Percentiles rank a stretch among this genome's conserved stretches.
phyloP scores from a whole-genome alignment of 1,140 invertebrate genomes.

The Trialeurodes vaporariorum region DNA sequence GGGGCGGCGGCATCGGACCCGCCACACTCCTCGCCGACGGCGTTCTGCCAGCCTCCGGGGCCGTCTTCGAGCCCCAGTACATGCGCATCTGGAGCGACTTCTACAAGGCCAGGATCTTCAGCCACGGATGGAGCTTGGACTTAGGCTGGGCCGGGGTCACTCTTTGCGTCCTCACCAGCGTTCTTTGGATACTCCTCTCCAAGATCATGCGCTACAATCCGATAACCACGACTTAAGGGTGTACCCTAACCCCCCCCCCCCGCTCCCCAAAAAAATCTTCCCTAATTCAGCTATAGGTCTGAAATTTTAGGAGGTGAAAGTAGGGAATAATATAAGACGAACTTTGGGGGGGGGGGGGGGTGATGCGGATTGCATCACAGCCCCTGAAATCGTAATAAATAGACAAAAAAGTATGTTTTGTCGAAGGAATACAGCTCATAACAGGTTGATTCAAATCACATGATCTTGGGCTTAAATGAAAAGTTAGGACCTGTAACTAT shows the following conservation, averaged over 20 bases:
- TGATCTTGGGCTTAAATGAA: too few species aligned
- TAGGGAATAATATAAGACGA: too few species aligned
- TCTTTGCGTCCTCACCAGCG: slow-evolving; percentile 58
- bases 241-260: not conserved
- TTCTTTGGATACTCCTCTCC: slow-evolving; percentile 74
- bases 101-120: slow-evolving; percentile 55
- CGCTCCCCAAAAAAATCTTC: too few species aligned
- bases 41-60: slow-evolving; percentile 7
- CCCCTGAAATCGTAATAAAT: too few species aligned
- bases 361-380: too few species aligned
- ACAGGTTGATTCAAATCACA: too few species aligned
- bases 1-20: slow-evolving; percentile 9
- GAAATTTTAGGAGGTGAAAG: too few species aligned
- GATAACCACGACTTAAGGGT: slow-evolving; percentile 7
- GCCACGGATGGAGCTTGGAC: slow-evolving; percentile 67
- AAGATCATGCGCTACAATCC: slow-evolving; percentile 77
- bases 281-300: too few species aligned
- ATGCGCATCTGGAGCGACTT: slow-evolving; percentile 25
- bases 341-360: too few species aligned
- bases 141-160: slow-evolving; percentile 71
- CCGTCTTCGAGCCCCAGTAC: slow-evolving; percentile 10
- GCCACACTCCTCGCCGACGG: slow-evolving; percentile 12
- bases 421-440: too few species aligned
- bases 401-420: too few species aligned
- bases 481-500: too few species aligned